Base-by-base conservation (phyloP, 2,797 vertebrate species). In the Cuculus canorus region DNA sequence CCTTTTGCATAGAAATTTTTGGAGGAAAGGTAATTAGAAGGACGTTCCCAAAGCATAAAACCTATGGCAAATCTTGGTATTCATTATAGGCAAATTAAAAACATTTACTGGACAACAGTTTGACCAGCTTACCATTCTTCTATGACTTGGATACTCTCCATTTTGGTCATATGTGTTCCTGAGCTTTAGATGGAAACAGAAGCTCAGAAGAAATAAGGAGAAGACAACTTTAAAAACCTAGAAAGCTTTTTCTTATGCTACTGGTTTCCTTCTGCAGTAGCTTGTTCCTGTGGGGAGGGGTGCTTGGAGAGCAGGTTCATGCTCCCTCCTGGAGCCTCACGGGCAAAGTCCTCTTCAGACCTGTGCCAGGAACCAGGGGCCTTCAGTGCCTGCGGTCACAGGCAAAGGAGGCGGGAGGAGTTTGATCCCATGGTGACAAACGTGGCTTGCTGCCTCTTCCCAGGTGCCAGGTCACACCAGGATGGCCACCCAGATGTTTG, bases 141-240 rank as follows among this genome's bases (percentile, higher is more conserved):
- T 93, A 98, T 97, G 88, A 98, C 98, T 97, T 99, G 99, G 96
- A 99, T 99, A 92, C 98, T 99, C 95, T 99, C 99, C 99, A 99
- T 98, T 97, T 99, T 99, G 54, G 98, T 98, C 23, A 99, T 99
- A 90, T 98, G 99, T 32, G 98, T 97, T 92, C n/a, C n/a, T n/a
- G n/a, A n/a, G n/a, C n/a, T n/a, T n/a, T n/a, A n/a, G n/a, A n/a
- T n/a, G n/a, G n/a, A n/a, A n/a, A n/a, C n/a, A n/a, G n/a, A n/a
- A n/a, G n/a, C n/a, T n/a, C n/a, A n/a, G n/a, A 16, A 43, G n/a
- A 30, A 54, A 3, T n/a, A 39, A 11, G 35, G 22, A 27, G 47
- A 53, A 24, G 24, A 47, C 35, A 5, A 4, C 7, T 61, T 59
- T 50, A 5, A 61, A 94, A 65, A 7, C 32, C 54, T 72, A 4